Conservation (phyloP, 1,140 invertebrate species). For the Helicorthomorpha holstii region DNA sequence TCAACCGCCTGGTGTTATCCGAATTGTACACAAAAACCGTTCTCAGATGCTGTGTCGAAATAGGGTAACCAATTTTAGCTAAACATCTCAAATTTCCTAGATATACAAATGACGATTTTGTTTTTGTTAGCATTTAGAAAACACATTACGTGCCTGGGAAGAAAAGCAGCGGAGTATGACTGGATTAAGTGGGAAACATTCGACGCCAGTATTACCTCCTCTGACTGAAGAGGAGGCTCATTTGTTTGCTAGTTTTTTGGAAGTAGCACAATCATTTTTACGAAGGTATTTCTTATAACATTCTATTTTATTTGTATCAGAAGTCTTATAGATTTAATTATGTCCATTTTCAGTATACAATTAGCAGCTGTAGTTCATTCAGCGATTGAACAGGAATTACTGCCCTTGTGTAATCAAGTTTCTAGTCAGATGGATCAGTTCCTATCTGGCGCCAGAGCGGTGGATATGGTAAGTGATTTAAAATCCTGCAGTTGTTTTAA, state of each 20-base stretch:
- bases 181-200: slow-evolving; percentile 16
- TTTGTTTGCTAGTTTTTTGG: slow-evolving; percentile 57
- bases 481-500: background rate
- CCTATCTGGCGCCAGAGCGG: slow-evolving; percentile 58
- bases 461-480: slow-evolving; percentile 43
- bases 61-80: slow-evolving; percentile 33
- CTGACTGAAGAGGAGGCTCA: slow-evolving; percentile 54
- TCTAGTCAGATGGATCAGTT: slow-evolving; percentile 56
- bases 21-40: slow-evolving; percentile 89
- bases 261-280: slow-evolving; percentile 57
- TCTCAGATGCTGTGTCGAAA: slow-evolving; percentile 90
- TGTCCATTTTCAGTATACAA: slow-evolving; percentile 40
- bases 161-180: slow-evolving; percentile 63
- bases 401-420: slow-evolving; percentile 50
- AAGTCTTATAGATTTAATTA: too few species aligned
- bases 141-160: slow-evolving; percentile 76
- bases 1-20: slow-evolving; percentile 88
- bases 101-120: too few species aligned
- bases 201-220: slow-evolving; percentile 25
- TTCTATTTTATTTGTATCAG: background rate
- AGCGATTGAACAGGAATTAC: slow-evolving; percentile 44
- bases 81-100: background rate
- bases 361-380: slow-evolving; percentile 45
- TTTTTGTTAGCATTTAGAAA: slow-evolving; percentile 51
- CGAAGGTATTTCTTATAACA: background rate